Percentiles rank a stretch among this genome's conserved stretches.
Evolutionary conservation across 1,140 invertebrate species (phyloP).

Genomic region (Hetaerina americana): DNA sequence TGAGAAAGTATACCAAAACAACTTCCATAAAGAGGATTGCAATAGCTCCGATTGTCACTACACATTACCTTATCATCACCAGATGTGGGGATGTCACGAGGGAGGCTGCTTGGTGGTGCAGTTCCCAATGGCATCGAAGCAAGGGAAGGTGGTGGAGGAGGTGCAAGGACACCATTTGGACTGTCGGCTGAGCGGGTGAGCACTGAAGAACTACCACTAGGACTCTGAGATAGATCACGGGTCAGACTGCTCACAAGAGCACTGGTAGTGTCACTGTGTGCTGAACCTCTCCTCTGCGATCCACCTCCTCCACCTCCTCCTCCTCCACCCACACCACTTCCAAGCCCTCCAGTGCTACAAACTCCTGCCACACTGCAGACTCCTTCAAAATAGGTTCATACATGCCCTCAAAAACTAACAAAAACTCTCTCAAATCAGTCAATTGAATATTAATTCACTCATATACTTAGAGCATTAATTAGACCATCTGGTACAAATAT

Average conservation of each 20-base stretch:
- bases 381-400: too few species aligned
- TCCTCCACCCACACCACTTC: not conserved
- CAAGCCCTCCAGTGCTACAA: not conserved
- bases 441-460: too few species aligned
- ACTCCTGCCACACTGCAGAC: not conserved
- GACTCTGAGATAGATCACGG: slow-evolving; percentile 43
- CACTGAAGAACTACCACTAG: slow-evolving; percentile 36
- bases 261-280: slow-evolving; percentile 46
- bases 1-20: too few species aligned
- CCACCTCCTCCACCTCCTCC: not conserved
- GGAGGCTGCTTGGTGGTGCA: not conserved
- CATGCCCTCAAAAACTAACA: too few species aligned
- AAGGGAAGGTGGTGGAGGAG: not conserved
- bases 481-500: too few species aligned
- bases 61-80: not conserved
- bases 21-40: too few species aligned
- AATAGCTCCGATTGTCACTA: too few species aligned
- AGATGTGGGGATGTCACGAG: not conserved
- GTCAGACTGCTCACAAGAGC: slow-evolving; percentile 47
- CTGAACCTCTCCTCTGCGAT: slow-evolving; percentile 38
- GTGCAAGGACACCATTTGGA: not conserved
- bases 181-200: not conserved
- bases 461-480: too few species aligned
- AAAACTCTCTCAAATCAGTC: too few species aligned
- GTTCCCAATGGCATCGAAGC: not conserved